Evolutionary conservation across 1,140 invertebrate genomes (phyloP), one percentile per base, ranked within the genome.

Genomic region (Linepithema humile): DNA sequence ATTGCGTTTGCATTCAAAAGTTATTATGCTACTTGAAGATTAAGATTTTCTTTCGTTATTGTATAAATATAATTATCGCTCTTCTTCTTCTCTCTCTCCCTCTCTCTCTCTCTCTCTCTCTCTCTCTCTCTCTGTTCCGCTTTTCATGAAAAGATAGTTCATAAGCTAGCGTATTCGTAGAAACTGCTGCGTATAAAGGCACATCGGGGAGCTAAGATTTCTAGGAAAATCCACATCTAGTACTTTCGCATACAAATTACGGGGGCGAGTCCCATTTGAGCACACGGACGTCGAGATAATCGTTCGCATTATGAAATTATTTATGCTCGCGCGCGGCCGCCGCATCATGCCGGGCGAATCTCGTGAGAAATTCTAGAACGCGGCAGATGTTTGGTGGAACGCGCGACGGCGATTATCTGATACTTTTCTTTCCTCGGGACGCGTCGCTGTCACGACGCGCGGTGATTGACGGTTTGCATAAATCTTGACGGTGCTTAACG

Each of bases 381-480:
- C 40, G 29, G 80, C 82, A 87, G 85, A 80, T 84, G 85, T 72
- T 84, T 64, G 38, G 40, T n/a, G 48, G n/a, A 62, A n/a, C 23
- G n/a, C 40, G 78, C 84, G 67, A 45, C 60, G 35, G 72, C 53
- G 55, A 86, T 87, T 86, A 83, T 74, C 70, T 38, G 73, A 83
- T 78, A 77, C 73, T 78, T 83, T 83, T 83, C 59, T 65, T 64
- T 50, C n/a, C 59, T n/a, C 20, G 15, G 4, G 43, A 45, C 43
- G 17, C 69, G 55, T 74, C 55, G 67, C 59, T 40, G 70, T 78
- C 82, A 48, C 69, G 62, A 72, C n/a, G 75, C 32, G 62, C 45
- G 45, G 23, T 84, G 73, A 88, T 88, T 73, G 75, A 85, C 83
- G 74, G 70, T 84, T 77, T 70, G 75, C 70, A 77, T 88, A 88